Evolutionary conservation across 1,140 invertebrate species (phyloP), one percentile per base, ranked within the genome.

Genomic region (Hydropsyche tenuis): DNA sequence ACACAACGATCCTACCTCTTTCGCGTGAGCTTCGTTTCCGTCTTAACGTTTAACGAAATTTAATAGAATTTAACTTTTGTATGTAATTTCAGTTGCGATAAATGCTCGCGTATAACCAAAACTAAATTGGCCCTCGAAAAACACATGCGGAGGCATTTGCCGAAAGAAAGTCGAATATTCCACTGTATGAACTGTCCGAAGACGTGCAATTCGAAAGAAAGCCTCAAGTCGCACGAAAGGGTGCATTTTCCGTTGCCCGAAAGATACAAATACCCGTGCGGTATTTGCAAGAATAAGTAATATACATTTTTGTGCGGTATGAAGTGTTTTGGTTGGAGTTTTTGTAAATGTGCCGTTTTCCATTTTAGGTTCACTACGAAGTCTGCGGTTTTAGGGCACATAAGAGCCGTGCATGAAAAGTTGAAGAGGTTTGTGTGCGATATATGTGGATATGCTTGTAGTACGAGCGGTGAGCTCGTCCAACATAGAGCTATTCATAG

Each of bases 391-490:
- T 79, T 81, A 71, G 84, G 83, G 0, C 85, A 86, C 79, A 83
- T 82, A 73, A 82, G 83, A 62, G 81, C 85, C 30, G 85, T 86
- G 37, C 89, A 89, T 82, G 88, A 88, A 0, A 89, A 90, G 66
- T 87, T 91, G 76, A 93, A 92, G 79, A 88, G 88, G 25, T 91
- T 87, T 79, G 81, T 87, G 69, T 90, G 88, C 79, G 87, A 88
- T 72, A 79, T 88, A 65, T 89, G 88, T 79, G 85, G 85, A 1
- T 86, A 84, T 79, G 82, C 85, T 68, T 86, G 85, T 79, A 84
- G 83, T 74, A 85, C 85, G 62, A 81, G 81, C 77, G 84, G 84
- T 65, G 84, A 85, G 78, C 79, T 85, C 75, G 80, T 82, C 0
- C 84, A 85, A 75, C 84, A 86, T 77, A 80, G 82, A 78, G 85